phyloP scores from a whole-genome alignment of 2,888 invertebrate genomes.

The Anticlea derivata region DNA sequence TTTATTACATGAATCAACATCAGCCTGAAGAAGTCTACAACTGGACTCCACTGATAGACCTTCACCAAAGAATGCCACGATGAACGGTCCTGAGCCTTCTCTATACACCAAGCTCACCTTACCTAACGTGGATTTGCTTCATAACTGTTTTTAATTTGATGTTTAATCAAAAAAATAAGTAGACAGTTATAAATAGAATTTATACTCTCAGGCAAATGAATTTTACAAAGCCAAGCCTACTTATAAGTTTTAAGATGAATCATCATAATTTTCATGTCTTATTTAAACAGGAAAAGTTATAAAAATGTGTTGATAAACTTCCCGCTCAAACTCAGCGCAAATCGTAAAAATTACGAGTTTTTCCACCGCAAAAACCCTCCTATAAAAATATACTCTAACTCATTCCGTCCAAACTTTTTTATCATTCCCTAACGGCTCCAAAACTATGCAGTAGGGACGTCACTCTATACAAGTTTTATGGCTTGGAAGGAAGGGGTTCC shows the following conservation, averaged over 20 bases:
- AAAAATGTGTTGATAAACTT: conserved; percentile 28
- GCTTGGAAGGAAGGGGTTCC: conserved; percentile 74
- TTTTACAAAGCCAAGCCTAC: conserved; percentile 1
- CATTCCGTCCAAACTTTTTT: conserved; percentile 57
- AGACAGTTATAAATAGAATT: too few species aligned
- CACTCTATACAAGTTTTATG: conserved; percentile 77
- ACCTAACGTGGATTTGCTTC: too few species aligned
- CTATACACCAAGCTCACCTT: too few species aligned
- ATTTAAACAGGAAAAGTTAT: conserved; percentile 22
- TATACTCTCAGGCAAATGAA: not conserved
- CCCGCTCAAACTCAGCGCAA: conserved; percentile 25
- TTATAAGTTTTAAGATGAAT: conserved; percentile 20
- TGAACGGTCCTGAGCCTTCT: too few species aligned
- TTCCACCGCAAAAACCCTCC: conserved; percentile 33
- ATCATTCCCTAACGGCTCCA: conserved; percentile 61
- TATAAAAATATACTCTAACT: conserved; percentile 46
- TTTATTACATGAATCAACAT: too few species aligned
- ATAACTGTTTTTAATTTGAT: too few species aligned
- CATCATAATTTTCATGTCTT: conserved; percentile 25
- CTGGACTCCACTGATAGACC: too few species aligned
- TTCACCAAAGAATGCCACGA: too few species aligned
- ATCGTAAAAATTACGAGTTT: conserved; percentile 36
- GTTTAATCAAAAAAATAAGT: too few species aligned
- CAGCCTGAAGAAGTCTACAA: too few species aligned
- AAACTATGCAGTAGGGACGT: conserved; percentile 73